Evolutionary conservation across 2,888 invertebrate genomes (phyloP), one percentile per base, ranked within the genome.

Genomic region (Lepidochrysops patricia): DNA sequence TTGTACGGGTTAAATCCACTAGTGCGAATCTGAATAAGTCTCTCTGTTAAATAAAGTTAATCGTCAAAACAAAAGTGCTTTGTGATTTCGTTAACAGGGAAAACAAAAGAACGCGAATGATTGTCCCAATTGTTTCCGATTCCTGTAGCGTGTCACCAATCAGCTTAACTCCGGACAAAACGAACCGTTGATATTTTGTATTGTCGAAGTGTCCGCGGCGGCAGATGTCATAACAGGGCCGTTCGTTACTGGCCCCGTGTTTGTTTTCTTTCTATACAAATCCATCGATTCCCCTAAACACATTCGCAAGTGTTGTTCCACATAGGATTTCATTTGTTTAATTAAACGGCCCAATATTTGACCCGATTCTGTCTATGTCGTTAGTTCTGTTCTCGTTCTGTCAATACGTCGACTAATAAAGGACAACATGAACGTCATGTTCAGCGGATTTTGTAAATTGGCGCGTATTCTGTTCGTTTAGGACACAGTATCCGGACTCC

Each of bases 301-400:
- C 62, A 63, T 63, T 62, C 56, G 67, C 67, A 72, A 70, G 75
- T 72, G 70, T 69, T 70, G 67, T 64, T 26, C 26, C 25, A 69
- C 68, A 73, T 72, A 64, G 76, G 72, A 79, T 82, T 83, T 80
- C 78, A 78, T 83, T 82, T 82, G 79, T 82, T 80, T 84, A 84
- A 84, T 84, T 84, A 80, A 73, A 77, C 77, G 75, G 64, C 73
- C 78, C 81, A 83, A 85, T 83, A 84, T 86, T 86, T 84, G 82
- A 62, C 66, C 72, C 71, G 74, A 74, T 82, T 78, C 76, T 70
- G 78, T 75, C 75, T 67, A 73, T 75, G 79, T 77, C 80, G 82
- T 82, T 83, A 83, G 83, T 79, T 76, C 71, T 77, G 79, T 80
- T 76, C 79, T 76, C 72, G 74, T 78, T 77, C 77, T 80, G 84